These are phyloP conservation scores for Paraescarpia echinospica DNA, from an alignment of 1,140 invertebrate species.

Conservation along the genomic window DNA sequence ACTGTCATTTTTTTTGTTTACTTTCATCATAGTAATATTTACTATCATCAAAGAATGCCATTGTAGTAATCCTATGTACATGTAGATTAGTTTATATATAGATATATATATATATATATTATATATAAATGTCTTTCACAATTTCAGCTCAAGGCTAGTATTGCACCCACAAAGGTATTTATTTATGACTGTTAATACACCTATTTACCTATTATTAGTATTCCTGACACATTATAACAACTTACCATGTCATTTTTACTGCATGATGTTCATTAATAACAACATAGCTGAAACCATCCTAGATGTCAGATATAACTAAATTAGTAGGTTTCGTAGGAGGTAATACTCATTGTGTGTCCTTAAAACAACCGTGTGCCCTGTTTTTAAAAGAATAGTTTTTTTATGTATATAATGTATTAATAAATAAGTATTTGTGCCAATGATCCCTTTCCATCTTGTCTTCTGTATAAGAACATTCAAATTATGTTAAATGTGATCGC, in stretches of 20 bases:
- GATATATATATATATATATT: not conserved
- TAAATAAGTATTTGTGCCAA: no score
- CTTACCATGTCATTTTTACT: not conserved
- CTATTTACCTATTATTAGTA: not conserved
- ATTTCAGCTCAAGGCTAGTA: constrained; percentile 5
- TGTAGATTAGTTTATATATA: not conserved
- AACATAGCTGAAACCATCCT: not conserved
- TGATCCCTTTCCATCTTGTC: no score
- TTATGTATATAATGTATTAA: no score
- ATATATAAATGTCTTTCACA: not conserved
- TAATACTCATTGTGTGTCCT: no score
- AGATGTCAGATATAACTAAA: no score
- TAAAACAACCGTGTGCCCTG: no score
- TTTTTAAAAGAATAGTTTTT: no score
- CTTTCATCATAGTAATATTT: not conserved
- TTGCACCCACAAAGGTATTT: not conserved
- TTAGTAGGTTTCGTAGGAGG: no score
- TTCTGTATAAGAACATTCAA: no score
- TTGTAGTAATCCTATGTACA: not conserved
- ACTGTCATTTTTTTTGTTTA: not conserved
- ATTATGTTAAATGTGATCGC: no score
- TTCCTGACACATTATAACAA: not conserved
- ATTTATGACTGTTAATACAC: not conserved
- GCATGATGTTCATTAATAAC: not conserved
- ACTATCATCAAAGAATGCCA: not conserved